Conservation (phyloP, 1,140 invertebrate genomes). For the Nymphalis io region DNA sequence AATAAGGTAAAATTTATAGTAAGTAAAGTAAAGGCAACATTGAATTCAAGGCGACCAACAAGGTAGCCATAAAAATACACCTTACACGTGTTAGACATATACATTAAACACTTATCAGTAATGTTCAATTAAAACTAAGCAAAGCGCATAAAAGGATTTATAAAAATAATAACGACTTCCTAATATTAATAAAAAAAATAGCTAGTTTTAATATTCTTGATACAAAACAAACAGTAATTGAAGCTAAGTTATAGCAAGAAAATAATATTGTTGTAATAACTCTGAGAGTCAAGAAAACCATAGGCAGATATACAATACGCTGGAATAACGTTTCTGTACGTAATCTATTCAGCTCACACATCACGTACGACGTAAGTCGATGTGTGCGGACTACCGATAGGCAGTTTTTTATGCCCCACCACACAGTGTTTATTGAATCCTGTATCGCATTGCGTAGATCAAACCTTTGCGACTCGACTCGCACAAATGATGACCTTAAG, state of each 20-base stretch:
- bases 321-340: constrained; percentile 43
- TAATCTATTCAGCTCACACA: constrained; percentile 44
- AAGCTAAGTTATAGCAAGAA: neutral
- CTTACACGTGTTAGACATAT: neutral
- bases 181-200: neutral
- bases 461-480: constrained; percentile 33
- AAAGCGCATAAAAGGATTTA: neutral
- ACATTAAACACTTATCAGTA: neutral
- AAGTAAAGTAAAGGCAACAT: constrained; percentile 18
- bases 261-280: constrained; percentile 7
- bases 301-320: constrained; percentile 43
- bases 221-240: neutral
- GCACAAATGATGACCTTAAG: constrained; percentile 29
- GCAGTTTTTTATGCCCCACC: constrained; percentile 66
- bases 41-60: constrained; percentile 21
- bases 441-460: constrained; percentile 36
- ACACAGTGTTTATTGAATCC: constrained; percentile 39
- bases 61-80: constrained; percentile 13
- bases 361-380: constrained; percentile 56
- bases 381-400: constrained; percentile 61
- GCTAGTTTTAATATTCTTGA: neutral
- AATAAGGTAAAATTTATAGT: constrained; percentile 33
- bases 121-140: neutral
- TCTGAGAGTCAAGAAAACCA: constrained; percentile 41
- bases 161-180: constrained; percentile 1